These are phyloP conservation scores for Popillia japonica DNA, from an alignment of 1,140 invertebrate genomes.

Conservation along the genomic window DNA sequence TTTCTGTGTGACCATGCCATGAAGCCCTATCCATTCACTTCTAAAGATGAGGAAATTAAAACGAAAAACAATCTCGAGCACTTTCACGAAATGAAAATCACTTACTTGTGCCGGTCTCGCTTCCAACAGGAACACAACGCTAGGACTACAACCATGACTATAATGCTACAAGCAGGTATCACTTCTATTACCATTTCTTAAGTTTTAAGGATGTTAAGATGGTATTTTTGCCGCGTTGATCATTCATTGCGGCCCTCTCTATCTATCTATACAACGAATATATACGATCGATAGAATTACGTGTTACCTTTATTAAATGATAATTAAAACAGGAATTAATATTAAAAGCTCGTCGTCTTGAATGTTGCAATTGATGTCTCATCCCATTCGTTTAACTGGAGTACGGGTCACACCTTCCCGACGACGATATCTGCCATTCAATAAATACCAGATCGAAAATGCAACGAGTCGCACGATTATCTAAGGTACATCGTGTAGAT, in stretches of 20 bases:
- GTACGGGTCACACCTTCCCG: not conserved
- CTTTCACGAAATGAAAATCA: not conserved
- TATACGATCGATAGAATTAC: not conserved
- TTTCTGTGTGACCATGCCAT: slow-evolving; percentile 66
- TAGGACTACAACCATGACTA: slow-evolving; percentile 27
- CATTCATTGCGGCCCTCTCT: not conserved
- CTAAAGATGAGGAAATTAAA: slow-evolving; percentile 53
- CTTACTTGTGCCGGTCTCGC: slow-evolving; percentile 35
- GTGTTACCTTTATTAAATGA: not conserved
- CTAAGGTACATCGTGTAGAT: not conserved
- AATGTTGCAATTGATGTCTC: slow-evolving; percentile 13
- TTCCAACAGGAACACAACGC: slow-evolving; percentile 36
- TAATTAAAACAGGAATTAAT: not conserved
- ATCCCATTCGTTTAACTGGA: not conserved
- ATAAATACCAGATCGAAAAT: too few relatives aligned
- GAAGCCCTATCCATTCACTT: slow-evolving; percentile 64
- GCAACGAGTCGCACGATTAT: not conserved
- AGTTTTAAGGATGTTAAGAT: not conserved
- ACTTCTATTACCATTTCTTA: slow-evolving; percentile 29
- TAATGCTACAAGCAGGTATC: slow-evolving; percentile 20
- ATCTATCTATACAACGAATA: not conserved
- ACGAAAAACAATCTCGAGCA: slow-evolving; percentile 1
- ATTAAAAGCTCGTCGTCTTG: not conserved
- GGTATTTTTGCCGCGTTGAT: not conserved
- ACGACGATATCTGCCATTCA: too few relatives aligned